A percentile compares a stretch with the other conserved stretches of the same genome.
phyloP scores from a whole-genome alignment of 2,888 invertebrate genomes.

The Uloborus plumipes region DNA sequence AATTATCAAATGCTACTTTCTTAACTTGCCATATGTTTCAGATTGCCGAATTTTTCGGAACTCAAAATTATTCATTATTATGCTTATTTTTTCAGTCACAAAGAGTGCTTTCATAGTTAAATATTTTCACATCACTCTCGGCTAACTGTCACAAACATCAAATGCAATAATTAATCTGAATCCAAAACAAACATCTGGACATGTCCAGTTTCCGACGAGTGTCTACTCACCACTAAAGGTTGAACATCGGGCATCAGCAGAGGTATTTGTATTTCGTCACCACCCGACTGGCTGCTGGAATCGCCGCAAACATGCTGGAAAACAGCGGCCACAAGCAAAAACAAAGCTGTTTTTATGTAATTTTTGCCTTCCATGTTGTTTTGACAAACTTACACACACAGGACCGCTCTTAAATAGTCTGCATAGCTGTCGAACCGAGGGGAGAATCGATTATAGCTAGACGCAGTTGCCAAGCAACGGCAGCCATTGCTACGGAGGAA shows the following conservation, averaged over 20 bases:
- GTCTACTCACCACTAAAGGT: constrained; percentile 80
- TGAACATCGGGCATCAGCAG: constrained; percentile 86
- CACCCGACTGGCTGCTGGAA: background rate
- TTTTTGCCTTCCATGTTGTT: constrained; percentile 22
- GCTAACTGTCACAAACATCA: no score
- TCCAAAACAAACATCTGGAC: no score
- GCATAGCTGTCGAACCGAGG: constrained; percentile 8
- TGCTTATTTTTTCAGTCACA: no score
- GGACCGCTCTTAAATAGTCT: constrained; percentile 15
- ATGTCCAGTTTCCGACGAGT: background rate
- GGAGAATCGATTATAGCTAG: constrained; percentile 38
- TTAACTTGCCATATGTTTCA: no score
- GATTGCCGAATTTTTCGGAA: no score
- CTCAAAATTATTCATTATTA: no score
- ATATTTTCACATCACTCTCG: no score
- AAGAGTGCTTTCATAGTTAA: no score
- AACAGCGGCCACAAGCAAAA: background rate
- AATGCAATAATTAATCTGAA: no score
- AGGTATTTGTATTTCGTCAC: constrained; percentile 59
- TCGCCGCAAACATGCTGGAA: no score
- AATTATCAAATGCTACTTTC: no score
- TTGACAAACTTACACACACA: background rate
- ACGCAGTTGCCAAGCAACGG: constrained; percentile 61
- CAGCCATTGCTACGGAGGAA: constrained; percentile 20
- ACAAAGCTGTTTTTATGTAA: background rate